Conservation (phyloP, 2,113 vertebrate species). For the Triplophysa dalaica region DNA sequence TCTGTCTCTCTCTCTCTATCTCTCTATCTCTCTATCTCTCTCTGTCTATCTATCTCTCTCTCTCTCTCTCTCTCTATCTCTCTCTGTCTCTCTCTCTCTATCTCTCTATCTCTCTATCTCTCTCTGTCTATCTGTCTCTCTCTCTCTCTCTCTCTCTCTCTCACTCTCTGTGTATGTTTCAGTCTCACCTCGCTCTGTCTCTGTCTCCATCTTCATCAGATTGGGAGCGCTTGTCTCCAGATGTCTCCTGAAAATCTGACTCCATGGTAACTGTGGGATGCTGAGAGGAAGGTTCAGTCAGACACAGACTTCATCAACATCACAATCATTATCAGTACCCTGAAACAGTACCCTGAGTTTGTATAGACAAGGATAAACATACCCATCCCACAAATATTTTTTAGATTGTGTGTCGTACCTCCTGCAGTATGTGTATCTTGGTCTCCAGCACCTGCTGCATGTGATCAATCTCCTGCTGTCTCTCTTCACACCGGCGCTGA, state of each 20-base stretch:
- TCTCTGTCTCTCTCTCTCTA: slow-evolving; percentile 63
- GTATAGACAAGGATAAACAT: too few relatives aligned
- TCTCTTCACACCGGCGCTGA: slow-evolving; percentile 80
- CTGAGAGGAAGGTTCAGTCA: slow-evolving; percentile 76
- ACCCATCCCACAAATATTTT: background rate
- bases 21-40: too few relatives aligned
- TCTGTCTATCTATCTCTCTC: too few relatives aligned
- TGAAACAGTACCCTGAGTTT: too few relatives aligned
- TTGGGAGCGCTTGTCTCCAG: slow-evolving; percentile 62
- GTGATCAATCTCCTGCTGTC: slow-evolving; percentile 84
- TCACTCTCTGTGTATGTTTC: too few relatives aligned
- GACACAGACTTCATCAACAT: slow-evolving; percentile 48
- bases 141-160: too few relatives aligned
- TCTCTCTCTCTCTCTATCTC: slow-evolving; percentile 59
- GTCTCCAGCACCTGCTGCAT: slow-evolving; percentile 86
- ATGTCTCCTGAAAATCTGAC: slow-evolving; percentile 75
- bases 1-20: too few relatives aligned
- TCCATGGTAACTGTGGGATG: slow-evolving; percentile 75
- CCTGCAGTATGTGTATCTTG: slow-evolving; percentile 88
- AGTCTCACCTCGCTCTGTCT: slow-evolving; percentile 68
- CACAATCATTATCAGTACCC: background rate
- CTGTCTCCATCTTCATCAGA: slow-evolving; percentile 56
- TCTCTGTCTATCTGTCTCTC: slow-evolving; percentile 50
- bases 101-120: too few relatives aligned
- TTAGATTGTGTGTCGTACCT: slow-evolving; percentile 68